These are phyloP conservation scores for Herpetotheres cachinnans DNA, from an alignment of 2,113 vertebrate species.

Conservation along the genomic window DNA sequence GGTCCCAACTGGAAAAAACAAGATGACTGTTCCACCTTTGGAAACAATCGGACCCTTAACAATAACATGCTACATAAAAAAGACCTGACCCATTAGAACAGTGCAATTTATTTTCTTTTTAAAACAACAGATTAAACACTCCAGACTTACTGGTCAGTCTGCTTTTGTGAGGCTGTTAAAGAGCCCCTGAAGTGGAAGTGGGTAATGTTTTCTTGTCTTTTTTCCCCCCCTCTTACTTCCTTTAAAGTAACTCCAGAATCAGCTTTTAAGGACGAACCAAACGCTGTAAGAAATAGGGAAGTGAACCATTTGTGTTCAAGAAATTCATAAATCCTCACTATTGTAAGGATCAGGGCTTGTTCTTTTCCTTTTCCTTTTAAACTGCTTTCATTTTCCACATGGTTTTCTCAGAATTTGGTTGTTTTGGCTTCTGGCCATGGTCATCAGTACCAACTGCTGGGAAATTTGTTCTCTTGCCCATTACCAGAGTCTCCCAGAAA, in stretches of 20 bases:
- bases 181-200: neutral
- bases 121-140: neutral
- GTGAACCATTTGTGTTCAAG: neutral
- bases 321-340: neutral
- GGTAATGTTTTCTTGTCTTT: neutral
- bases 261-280: neutral
- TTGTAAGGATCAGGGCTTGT: neutral
- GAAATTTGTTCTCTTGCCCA: neutral
- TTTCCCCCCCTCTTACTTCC: neutral
- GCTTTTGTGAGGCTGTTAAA: neutral
- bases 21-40: neutral
- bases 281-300: neutral
- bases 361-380: neutral
- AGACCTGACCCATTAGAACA: neutral
- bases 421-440: neutral
- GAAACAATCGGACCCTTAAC: neutral
- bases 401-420: constrained; percentile 13
- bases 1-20: neutral
- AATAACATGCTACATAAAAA: neutral
- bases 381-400: neutral
- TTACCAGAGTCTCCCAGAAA: neutral
- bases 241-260: neutral
- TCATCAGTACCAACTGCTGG: neutral
- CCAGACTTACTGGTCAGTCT: neutral
- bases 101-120: neutral